phyloP scores from a whole-genome alignment of 2,113 vertebrate species.

The Mus musculus region DNA sequence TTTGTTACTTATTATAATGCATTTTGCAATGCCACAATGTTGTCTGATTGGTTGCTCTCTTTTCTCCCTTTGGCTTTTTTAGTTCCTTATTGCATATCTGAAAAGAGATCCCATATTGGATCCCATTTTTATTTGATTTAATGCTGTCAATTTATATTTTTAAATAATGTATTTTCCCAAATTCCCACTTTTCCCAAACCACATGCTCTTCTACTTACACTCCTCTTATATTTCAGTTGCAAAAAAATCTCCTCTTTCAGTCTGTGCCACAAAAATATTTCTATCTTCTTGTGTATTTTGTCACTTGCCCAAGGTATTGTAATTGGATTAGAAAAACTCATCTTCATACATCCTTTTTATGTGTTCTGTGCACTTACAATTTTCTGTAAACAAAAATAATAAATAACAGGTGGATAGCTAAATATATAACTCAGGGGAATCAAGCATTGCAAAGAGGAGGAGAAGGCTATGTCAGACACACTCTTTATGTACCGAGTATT shows the following conservation, averaged over 20 bases:
- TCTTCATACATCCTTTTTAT: constrained; percentile 73
- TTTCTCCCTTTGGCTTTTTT: background rate
- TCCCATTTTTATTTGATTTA: background rate
- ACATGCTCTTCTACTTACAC: constrained; percentile 10
- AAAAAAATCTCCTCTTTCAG: constrained; percentile 47
- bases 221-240: constrained; percentile 19
- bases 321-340: constrained; percentile 66
- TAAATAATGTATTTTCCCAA: constrained; percentile 3
- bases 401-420: constrained; percentile 81
- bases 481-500: constrained; percentile 66
- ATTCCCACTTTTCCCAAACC: background rate
- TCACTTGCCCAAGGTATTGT: constrained; percentile 68
- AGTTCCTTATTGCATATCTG: background rate
- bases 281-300: constrained; percentile 47
- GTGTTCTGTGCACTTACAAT: constrained; percentile 74
- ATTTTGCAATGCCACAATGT: background rate
- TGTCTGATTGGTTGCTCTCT: background rate
- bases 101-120: background rate
- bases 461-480: constrained; percentile 84
- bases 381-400: constrained; percentile 83
- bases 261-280: constrained; percentile 66
- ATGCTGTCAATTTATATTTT: constrained; percentile 39
- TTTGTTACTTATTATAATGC: background rate
- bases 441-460: constrained; percentile 80
- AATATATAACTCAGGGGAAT: constrained; percentile 78